A percentile compares a stretch with the other conserved stretches of the same genome.
These are phyloP conservation scores for Eptesicus fuscus DNA, from an alignment of 2,113 vertebrate genomes.

Conservation along the genomic window DNA sequence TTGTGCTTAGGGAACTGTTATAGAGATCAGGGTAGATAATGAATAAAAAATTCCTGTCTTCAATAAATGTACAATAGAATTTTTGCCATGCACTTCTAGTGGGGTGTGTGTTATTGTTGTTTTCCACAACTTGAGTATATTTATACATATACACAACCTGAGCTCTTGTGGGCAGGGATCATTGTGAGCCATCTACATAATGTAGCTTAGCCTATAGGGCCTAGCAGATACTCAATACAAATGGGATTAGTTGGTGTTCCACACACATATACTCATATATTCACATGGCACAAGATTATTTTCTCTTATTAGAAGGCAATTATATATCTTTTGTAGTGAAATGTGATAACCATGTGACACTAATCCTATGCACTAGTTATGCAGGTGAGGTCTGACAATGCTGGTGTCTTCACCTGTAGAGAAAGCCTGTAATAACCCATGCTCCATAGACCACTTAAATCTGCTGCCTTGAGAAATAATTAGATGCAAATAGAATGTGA, in stretches of 20 bases:
- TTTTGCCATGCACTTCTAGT: not conserved
- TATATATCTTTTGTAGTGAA: conserved; percentile 15
- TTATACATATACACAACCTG: not conserved
- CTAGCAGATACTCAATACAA: not conserved
- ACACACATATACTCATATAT: not conserved
- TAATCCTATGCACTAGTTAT: not conserved
- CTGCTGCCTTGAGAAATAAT: conserved; percentile 60
- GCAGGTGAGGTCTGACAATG: not conserved
- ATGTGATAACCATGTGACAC: not conserved
- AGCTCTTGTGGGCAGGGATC: not conserved
- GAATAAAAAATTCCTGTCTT: not conserved
- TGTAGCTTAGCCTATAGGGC: not conserved
- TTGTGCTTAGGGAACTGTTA: not conserved
- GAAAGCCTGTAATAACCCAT: conserved; percentile 42
- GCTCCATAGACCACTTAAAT: conserved; percentile 48
- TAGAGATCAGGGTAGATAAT: not conserved
- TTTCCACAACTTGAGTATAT: not conserved
- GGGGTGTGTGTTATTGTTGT: not conserved
- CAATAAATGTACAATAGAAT: not conserved
- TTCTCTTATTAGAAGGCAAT: conserved; percentile 34
- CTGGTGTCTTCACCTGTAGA: conserved; percentile 39
- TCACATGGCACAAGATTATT: not conserved
- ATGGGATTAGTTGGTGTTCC: not conserved
- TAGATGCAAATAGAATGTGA: conserved; percentile 72
- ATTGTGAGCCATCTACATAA: not conserved